Base-by-base conservation (phyloP, 2,888 invertebrate species). In the Laothoe populi region DNA sequence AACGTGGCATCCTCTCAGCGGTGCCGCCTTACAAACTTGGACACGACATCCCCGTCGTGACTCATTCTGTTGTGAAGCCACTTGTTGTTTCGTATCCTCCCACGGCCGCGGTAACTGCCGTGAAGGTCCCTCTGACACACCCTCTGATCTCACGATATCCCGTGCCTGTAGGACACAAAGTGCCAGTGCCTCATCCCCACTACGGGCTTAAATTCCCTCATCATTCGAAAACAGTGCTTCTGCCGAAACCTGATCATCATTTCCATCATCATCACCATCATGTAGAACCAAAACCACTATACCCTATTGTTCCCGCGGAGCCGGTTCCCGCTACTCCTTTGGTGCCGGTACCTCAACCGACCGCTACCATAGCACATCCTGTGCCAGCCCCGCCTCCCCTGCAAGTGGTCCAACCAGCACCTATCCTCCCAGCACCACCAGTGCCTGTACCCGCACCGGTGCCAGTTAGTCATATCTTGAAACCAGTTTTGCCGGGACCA, bases 1-100 rank as follows among this genome's bases (percentile, higher is more conserved):
- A 92, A 71, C 81, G 91, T 10, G 92, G 92, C 63, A 82, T 88
- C 13, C 77, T 88, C 49, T 84, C 90, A 10, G 66, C 79, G 4
- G 79, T 93, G n/a, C 93, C 93, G 0, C 82, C 93, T 2, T 93
- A 82, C 77, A 93, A 93, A 64, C 82, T 90, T 5, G 93, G 93
- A 40, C 86, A 92, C 64, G 93, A 93, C 66, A 88, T 92, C 57
- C 92, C 93, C 0, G 83, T 77, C 5, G 89, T 93, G 16, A 88
- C 91, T 0, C 93, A 93, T 70, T 93, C 93, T 0, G 78, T 93
- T 8, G 74, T 93, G 16, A 93, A 93, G 68, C 93, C 93, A 0
- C 66, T 93, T 5, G 87, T 93, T 11, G 92, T 93, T 0, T 83
- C 86, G 0, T 93, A 93, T 66, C 93, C 93, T 0, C 90, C 93